Percentiles rank a stretch among this genome's conserved stretches.
Conservation (phyloP, 2,888 invertebrate species). For the Asteroscopus sphinx region DNA sequence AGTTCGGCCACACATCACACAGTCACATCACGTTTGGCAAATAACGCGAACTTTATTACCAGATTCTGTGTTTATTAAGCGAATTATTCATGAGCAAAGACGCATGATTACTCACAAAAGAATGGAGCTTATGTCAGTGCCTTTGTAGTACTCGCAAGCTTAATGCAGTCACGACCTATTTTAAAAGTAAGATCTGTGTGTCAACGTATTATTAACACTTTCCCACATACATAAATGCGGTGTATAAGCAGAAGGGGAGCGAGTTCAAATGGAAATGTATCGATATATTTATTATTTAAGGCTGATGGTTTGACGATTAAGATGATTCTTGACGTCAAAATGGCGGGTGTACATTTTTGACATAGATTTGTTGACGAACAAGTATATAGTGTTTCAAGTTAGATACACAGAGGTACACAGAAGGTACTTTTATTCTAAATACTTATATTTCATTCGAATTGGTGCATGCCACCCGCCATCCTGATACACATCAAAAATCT, state of each 20-base stretch:
- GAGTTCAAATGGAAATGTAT: slow-evolving; percentile 20
- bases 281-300: no score
- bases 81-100: slow-evolving; percentile 53
- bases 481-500: no score
- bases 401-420: no score
- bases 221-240: slow-evolving; percentile 33
- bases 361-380: no score
- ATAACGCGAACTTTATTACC: slow-evolving; percentile 50
- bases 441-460: no score
- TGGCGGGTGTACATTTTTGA: no score
- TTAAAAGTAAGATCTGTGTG: slow-evolving; percentile 45
- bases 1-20: slow-evolving; percentile 33
- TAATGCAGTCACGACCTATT: slow-evolving; percentile 51
- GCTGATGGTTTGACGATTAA: no score
- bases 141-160: slow-evolving; percentile 31
- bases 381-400: no score
- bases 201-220: slow-evolving; percentile 31
- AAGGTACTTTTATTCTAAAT: no score
- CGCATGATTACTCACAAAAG: slow-evolving; percentile 54
- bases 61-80: slow-evolving; percentile 52
- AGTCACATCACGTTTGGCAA: slow-evolving; percentile 52
- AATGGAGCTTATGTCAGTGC: slow-evolving; percentile 39
- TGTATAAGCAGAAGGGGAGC: slow-evolving; percentile 15
- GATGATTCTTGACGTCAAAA: no score
- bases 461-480: no score